Evolutionary conservation across 2,113 vertebrate species (phyloP).

Genomic region (Neoarius graeffei): DNA sequence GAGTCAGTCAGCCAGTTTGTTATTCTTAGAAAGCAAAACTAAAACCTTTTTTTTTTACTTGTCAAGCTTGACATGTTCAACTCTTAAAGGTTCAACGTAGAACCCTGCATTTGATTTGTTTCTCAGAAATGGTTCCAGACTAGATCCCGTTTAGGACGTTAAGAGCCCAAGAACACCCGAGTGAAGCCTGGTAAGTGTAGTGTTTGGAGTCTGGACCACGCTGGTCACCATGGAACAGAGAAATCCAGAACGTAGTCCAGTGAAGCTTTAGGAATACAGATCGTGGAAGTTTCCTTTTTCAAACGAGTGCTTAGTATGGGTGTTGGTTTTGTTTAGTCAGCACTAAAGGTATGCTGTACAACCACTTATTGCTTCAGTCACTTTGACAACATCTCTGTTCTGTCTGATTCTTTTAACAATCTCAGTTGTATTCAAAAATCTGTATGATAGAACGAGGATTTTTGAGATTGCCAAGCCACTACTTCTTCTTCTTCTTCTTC

Average conservation of each 20-base stretch:
- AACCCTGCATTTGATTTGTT: background rate
- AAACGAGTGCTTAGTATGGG: background rate
- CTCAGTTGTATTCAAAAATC: background rate
- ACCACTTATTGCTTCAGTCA: constrained; percentile 4
- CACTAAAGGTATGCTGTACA: constrained; percentile 35
- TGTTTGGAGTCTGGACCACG: background rate
- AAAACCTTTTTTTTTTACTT: too few relatives aligned
- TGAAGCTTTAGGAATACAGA: background rate
- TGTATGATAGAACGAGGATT: too few relatives aligned
- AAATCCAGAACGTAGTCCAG: background rate
- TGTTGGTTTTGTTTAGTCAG: constrained; percentile 7
- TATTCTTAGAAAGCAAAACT: background rate
- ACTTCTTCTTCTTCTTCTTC: background rate
- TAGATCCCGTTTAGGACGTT: background rate
- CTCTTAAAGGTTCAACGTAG: background rate
- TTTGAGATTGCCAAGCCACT: too few relatives aligned
- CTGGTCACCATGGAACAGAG: background rate
- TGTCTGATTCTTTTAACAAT: background rate
- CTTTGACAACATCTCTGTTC: background rate
- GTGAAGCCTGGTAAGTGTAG: background rate
- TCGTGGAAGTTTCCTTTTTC: background rate
- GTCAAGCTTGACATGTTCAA: background rate
- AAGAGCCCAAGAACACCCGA: background rate
- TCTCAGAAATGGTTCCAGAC: background rate
- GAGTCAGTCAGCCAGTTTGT: too few relatives aligned